These are phyloP conservation scores for Acromyrmex charruanus DNA, from an alignment of 1,140 invertebrate species.

Conservation along the genomic window DNA sequence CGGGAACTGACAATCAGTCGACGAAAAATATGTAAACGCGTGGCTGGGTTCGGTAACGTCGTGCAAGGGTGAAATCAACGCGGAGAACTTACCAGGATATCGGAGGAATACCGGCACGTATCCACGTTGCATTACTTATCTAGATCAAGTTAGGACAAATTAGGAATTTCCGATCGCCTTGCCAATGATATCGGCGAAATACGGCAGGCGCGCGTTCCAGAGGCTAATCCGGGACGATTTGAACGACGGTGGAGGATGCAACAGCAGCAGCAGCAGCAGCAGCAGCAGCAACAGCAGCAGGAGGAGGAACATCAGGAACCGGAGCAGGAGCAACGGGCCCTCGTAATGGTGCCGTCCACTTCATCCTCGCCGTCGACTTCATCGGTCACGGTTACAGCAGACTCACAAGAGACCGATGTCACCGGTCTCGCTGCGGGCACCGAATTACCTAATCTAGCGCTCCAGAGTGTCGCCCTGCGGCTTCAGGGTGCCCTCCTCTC, in stretches of 20 bases:
- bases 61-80: constrained; percentile 1
- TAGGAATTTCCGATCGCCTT: constrained; percentile 18
- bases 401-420: constrained; percentile 55
- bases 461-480: constrained; percentile 89
- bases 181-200: constrained; percentile 70
- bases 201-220: constrained; percentile 47
- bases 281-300: constrained; percentile 64
- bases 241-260: constrained; percentile 72
- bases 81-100: not conserved
- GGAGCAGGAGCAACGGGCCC: constrained; percentile 68
- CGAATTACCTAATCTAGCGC: constrained; percentile 80
- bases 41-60: not conserved
- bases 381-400: constrained; percentile 22
- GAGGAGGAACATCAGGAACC: constrained; percentile 73
- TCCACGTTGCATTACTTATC: constrained; percentile 19
- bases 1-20: not conserved
- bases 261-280: constrained; percentile 45
- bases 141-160: constrained; percentile 17
- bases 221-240: constrained; percentile 57
- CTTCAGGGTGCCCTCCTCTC: constrained; percentile 92
- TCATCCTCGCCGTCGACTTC: constrained; percentile 50
- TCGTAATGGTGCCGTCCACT: constrained; percentile 68
- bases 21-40: constrained; percentile 33
- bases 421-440: constrained; percentile 57
- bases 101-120: not conserved